Percentiles rank a stretch among this genome's conserved stretches.
Evolutionary conservation across 2,888 invertebrate species (phyloP).

Genomic region (Melinopterus prodromus): DNA sequence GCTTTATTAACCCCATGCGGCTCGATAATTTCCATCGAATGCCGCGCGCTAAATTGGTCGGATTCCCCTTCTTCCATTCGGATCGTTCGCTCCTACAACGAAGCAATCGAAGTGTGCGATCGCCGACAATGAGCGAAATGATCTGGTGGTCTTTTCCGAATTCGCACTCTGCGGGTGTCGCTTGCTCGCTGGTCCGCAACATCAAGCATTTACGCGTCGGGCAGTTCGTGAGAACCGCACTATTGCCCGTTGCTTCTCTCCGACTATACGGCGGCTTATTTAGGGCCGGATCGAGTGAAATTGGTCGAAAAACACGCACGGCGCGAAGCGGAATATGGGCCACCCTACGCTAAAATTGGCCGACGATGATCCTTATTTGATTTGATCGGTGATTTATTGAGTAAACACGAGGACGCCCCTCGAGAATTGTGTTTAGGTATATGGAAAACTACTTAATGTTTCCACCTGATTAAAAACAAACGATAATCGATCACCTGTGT

Average conservation of each 20-base stretch:
- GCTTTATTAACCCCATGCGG: conserved; percentile 32
- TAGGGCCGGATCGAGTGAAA: conserved; percentile 22
- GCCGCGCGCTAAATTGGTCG: not conserved
- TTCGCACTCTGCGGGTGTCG: conserved; percentile 55
- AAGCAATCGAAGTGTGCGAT: not conserved
- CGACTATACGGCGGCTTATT: conserved; percentile 10
- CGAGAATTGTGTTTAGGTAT: not conserved
- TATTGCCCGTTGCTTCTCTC: not conserved
- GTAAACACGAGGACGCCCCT: conserved; percentile 11
- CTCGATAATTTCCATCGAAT: conserved; percentile 23
- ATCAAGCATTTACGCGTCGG: conserved; percentile 52
- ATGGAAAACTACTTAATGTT: not conserved
- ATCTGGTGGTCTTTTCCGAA: conserved; percentile 49
- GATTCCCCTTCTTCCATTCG: not conserved
- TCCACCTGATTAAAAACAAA: not conserved
- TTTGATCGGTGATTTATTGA: conserved; percentile 19
- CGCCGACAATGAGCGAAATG: conserved; percentile 37
- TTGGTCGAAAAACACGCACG: conserved; percentile 24
- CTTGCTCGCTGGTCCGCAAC: conserved; percentile 56
- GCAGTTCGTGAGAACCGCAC: conserved; percentile 20
- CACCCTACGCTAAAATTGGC: conserved; percentile 9
- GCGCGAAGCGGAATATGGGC: not conserved
- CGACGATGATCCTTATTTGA: conserved; percentile 11
- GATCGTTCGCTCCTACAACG: not conserved
- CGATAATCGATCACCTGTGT: not conserved